Evolutionary conservation across 2,797 vertebrate genomes (phyloP).

Genomic region (Aulostomus chinensis): DNA sequence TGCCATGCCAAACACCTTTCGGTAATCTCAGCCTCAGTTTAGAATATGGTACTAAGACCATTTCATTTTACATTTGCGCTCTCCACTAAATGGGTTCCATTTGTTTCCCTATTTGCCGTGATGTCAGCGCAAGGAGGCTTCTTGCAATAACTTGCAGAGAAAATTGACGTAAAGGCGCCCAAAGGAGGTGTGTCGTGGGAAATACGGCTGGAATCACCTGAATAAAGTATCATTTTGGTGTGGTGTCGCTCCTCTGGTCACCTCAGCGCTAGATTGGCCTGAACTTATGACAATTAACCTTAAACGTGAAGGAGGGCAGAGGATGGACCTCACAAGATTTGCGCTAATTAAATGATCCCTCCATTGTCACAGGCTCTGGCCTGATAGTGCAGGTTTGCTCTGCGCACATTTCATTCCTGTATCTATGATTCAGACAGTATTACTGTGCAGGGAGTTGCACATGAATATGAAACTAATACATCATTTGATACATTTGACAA

Average conservation of each 20-base stretch:
- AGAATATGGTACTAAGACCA: constrained; percentile 25
- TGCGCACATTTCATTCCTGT: constrained; percentile 29
- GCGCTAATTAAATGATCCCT: constrained; percentile 56
- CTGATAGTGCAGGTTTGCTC: constrained; percentile 36
- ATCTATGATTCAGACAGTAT: constrained; percentile 19
- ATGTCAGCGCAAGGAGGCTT: constrained; percentile 21
- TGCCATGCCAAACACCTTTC: constrained; percentile 52
- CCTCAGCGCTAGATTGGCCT: constrained; percentile 28
- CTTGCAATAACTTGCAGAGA: constrained; percentile 21
- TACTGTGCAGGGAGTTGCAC: constrained; percentile 1
- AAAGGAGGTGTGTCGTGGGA: constrained; percentile 46
- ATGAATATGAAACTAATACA: constrained; percentile 15
- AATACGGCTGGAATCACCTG: constrained; percentile 56
- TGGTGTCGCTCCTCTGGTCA: constrained; percentile 19
- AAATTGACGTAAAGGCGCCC: constrained; percentile 39
- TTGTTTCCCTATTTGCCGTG: constrained; percentile 25
- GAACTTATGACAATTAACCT: constrained; percentile 61
- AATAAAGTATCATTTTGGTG: constrained; percentile 45
- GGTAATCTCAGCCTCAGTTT: constrained; percentile 49
- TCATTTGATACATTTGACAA: constrained; percentile 21
- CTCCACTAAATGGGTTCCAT: constrained; percentile 19
- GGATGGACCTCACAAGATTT: constrained; percentile 35
- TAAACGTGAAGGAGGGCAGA: constrained; percentile 32
- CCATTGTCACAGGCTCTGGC: constrained; percentile 40
- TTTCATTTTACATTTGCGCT: constrained; percentile 37